Evolutionary conservation across 2,797 vertebrate genomes (phyloP).

Genomic region (Syngnathus rostellatus): DNA sequence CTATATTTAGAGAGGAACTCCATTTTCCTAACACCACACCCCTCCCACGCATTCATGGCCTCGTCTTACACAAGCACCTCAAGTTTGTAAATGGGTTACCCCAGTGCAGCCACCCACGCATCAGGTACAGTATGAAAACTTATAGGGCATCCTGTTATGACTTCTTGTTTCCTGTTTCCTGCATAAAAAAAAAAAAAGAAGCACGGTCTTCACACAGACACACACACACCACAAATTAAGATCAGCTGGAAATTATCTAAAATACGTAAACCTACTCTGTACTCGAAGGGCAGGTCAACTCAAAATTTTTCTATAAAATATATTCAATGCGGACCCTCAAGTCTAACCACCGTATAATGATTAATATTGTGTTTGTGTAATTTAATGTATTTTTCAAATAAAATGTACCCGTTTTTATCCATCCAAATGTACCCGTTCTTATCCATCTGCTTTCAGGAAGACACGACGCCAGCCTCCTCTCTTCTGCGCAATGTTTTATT

Average conservation of each 20-base stretch:
- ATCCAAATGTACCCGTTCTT: too few relatives aligned
- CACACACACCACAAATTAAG: slow-evolving; percentile 5
- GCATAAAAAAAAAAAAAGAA: slow-evolving; percentile 35
- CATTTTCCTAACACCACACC: slow-evolving; percentile 53
- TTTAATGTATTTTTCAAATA: too few relatives aligned
- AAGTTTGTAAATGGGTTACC: slow-evolving; percentile 63
- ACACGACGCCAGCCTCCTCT: neutral
- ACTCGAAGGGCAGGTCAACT: too few relatives aligned
- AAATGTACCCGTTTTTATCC: too few relatives aligned
- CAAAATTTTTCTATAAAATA: too few relatives aligned
- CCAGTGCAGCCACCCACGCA: slow-evolving; percentile 66
- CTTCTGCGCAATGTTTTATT: slow-evolving; percentile 32
- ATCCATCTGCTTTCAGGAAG: slow-evolving; percentile 2
- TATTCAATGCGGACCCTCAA: too few relatives aligned
- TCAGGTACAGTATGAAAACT: slow-evolving; percentile 71
- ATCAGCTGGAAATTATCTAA: slow-evolving; percentile 24
- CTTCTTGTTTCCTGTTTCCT: slow-evolving; percentile 72
- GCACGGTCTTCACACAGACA: slow-evolving; percentile 16
- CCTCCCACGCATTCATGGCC: slow-evolving; percentile 52
- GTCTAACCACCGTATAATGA: too few relatives aligned
- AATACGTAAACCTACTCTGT: too few relatives aligned
- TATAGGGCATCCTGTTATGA: slow-evolving; percentile 71
- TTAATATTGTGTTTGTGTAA: too few relatives aligned
- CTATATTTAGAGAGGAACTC: slow-evolving; percentile 64
- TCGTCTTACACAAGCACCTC: slow-evolving; percentile 28